These are phyloP conservation scores for Larimichthys crocea DNA, from an alignment of 2,113 vertebrate species.

Conservation along the genomic window DNA sequence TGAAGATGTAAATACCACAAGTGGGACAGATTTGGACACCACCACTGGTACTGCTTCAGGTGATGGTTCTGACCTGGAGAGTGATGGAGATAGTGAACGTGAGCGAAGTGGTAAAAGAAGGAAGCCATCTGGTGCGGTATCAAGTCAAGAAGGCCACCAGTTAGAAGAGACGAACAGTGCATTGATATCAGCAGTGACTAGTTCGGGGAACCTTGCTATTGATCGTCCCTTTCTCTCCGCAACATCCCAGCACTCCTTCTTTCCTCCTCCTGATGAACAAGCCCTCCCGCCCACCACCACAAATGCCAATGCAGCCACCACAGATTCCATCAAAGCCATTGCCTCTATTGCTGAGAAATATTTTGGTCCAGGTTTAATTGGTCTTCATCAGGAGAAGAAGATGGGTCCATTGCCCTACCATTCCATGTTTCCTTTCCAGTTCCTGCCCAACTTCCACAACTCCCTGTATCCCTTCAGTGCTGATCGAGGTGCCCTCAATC, in stretches of 20 bases:
- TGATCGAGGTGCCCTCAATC: conserved; percentile 90
- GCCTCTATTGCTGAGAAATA: conserved; percentile 99
- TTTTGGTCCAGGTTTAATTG: conserved; percentile 97
- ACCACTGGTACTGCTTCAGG: conserved; percentile 96
- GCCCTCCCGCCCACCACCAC: conserved; percentile 88
- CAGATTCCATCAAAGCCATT: conserved; percentile 99
- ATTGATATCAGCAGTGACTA: conserved; percentile 80
- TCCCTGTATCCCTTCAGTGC: conserved; percentile 92
- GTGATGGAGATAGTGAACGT: conserved; percentile 90
- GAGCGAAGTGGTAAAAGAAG: conserved; percentile 85
- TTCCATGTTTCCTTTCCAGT: conserved; percentile 98
- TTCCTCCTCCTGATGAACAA: conserved; percentile 96
- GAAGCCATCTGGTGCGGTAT: conserved; percentile 71
- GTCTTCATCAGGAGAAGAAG: conserved; percentile 97
- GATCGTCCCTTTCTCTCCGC: conserved; percentile 89
- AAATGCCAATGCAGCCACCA: conserved; percentile 90
- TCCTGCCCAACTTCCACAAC: conserved; percentile 96
- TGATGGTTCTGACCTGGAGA: conserved; percentile 91
- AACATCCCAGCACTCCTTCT: conserved; percentile 92
- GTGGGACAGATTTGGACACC: conserved; percentile 96
- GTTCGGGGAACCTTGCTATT: conserved; percentile 80
- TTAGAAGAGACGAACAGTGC: conserved; percentile 84
- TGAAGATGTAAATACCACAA: conserved; percentile 98
- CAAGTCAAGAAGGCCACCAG: conserved; percentile 81
- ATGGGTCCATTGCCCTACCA: conserved; percentile 94